Evolutionary conservation across 2,888 invertebrate species (phyloP).

Genomic region (Odontothrips loti): DNA sequence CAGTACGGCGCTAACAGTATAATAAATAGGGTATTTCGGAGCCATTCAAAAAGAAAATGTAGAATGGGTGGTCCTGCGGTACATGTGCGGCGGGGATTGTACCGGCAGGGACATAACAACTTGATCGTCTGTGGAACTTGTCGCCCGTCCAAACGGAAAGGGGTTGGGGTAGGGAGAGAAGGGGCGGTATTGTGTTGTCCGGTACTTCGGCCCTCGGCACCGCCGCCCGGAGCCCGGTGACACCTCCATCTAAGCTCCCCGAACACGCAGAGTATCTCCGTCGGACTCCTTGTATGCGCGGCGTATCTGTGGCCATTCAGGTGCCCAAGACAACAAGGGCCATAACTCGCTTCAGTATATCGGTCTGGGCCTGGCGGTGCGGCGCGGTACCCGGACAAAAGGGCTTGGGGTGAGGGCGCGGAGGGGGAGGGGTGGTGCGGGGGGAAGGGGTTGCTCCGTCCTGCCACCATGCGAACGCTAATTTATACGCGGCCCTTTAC

Average conservation of each 20-base stretch:
- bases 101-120: too few species aligned
- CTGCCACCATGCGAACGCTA: neutral
- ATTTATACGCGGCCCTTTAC: neutral
- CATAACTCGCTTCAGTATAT: neutral
- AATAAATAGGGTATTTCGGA: too few species aligned
- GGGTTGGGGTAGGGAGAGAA: neutral
- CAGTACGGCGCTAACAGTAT: too few species aligned
- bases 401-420: neutral
- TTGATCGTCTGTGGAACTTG: too few species aligned
- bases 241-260: neutral
- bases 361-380: neutral
- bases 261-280: too few species aligned
- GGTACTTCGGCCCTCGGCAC: neutral
- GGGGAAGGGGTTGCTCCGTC: neutral
- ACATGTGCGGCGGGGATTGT: too few species aligned
- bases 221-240: neutral
- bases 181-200: neutral
- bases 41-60: too few species aligned
- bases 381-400: neutral
- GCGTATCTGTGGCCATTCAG: neutral
- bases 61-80: too few species aligned
- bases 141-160: too few species aligned
- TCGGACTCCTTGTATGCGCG: neutral
- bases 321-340: neutral
- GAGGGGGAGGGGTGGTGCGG: neutral